Conservation (phyloP, 2,888 invertebrate species). For the Argyra leucocephala region DNA sequence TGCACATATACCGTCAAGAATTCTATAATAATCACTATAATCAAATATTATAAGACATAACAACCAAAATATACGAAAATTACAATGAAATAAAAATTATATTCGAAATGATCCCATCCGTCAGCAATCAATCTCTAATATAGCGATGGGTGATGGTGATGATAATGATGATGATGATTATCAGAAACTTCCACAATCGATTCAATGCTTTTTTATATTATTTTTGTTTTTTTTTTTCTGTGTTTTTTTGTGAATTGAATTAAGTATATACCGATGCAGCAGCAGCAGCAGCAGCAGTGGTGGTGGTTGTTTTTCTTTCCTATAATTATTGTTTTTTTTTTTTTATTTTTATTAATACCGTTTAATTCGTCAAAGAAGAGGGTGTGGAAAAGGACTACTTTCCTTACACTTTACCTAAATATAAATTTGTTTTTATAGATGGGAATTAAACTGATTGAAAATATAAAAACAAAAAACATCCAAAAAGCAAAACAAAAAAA, state of each 20-base stretch:
- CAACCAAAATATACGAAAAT: not conserved
- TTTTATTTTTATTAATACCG: too few species aligned
- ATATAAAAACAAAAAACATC: not conserved
- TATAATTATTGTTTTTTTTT: too few species aligned
- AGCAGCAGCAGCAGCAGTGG: too few species aligned
- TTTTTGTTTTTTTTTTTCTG: too few species aligned
- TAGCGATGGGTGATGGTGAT: too few species aligned
- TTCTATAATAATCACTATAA: constrained; percentile 3
- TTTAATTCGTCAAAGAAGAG: not conserved
- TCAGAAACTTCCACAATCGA: too few species aligned
- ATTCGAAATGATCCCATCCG: not conserved
- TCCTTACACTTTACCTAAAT: not conserved
- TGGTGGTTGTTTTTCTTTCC: not conserved
- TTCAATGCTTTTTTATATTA: too few species aligned
- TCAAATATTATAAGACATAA: not conserved
- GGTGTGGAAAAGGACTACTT: constrained; percentile 4
- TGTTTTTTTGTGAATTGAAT: too few species aligned
- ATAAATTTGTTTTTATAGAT: not conserved
- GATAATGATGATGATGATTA: too few species aligned
- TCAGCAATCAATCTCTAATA: not conserved
- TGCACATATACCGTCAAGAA: not conserved
- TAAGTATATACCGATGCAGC: too few species aligned
- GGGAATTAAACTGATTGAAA: not conserved
- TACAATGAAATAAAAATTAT: not conserved
- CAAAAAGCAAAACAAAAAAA: too few species aligned